phyloP scores from a whole-genome alignment of 2,113 vertebrate genomes.

The Gobio gobio region DNA sequence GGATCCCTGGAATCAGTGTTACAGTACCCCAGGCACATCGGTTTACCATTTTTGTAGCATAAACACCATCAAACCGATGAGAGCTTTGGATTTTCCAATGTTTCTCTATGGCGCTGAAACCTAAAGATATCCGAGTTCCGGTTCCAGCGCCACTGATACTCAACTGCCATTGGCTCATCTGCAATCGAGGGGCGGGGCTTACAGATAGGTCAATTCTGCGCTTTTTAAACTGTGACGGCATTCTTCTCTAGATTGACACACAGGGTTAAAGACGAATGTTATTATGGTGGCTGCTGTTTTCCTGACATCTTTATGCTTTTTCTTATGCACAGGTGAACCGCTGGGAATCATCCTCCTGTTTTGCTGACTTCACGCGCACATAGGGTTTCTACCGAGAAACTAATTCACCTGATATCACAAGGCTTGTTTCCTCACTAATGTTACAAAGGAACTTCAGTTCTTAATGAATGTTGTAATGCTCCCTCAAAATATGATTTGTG shows the following conservation, averaged over 20 bases:
- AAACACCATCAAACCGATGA: too few species aligned
- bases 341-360: not conserved
- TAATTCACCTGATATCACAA: not conserved
- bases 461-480: not conserved
- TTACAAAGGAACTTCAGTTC: not conserved
- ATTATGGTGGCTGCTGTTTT: not conserved
- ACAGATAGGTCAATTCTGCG: too few species aligned
- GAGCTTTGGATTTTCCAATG: too few species aligned
- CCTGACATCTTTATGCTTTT: not conserved
- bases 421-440: conserved; percentile 23
- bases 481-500: conserved; percentile 36
- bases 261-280: not conserved
- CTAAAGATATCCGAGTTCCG: too few species aligned
- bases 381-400: conserved; percentile 11
- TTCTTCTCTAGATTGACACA: not conserved
- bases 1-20: too few species aligned
- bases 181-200: too few species aligned
- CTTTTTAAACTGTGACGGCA: too few species aligned
- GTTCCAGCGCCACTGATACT: too few species aligned
- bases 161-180: too few species aligned
- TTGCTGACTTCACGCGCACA: conserved; percentile 22
- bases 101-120: too few species aligned
- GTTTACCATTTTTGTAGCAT: too few species aligned
- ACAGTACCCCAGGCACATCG: too few species aligned
- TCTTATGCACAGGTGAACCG: not conserved